Conservation (phyloP, 2,113 vertebrate species). For the Capreolus pygargus region DNA sequence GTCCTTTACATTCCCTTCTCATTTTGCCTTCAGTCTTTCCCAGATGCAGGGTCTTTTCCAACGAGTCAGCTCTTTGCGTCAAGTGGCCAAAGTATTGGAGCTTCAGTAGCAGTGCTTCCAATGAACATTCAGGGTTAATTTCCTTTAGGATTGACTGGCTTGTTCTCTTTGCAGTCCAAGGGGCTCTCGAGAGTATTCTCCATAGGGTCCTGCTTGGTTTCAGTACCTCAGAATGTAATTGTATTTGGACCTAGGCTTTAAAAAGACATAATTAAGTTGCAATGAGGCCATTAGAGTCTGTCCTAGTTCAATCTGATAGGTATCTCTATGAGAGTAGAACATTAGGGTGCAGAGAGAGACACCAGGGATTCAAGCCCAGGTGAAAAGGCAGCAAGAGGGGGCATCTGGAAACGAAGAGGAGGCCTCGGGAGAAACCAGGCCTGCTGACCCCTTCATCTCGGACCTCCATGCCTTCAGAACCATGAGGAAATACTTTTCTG, state of each 20-base stretch:
- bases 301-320: background rate
- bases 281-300: background rate
- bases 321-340: background rate
- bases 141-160: background rate
- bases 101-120: background rate
- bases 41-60: background rate
- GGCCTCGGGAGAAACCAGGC: background rate
- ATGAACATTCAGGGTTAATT: background rate
- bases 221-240: background rate
- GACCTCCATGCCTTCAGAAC: background rate
- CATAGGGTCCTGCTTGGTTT: background rate
- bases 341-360: background rate
- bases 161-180: background rate
- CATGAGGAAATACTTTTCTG: background rate
- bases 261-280: background rate
- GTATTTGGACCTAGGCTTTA: background rate
- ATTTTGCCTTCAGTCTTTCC: background rate
- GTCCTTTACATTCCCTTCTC: background rate
- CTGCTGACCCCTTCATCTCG: background rate
- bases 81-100: background rate
- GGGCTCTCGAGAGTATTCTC: background rate
- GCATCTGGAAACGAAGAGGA: background rate
- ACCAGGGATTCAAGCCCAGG: rapidly evolving
- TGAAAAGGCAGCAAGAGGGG: background rate
- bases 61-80: background rate